Conservation (phyloP, 2,797 vertebrate genomes). For the Poecilia wingei region DNA sequence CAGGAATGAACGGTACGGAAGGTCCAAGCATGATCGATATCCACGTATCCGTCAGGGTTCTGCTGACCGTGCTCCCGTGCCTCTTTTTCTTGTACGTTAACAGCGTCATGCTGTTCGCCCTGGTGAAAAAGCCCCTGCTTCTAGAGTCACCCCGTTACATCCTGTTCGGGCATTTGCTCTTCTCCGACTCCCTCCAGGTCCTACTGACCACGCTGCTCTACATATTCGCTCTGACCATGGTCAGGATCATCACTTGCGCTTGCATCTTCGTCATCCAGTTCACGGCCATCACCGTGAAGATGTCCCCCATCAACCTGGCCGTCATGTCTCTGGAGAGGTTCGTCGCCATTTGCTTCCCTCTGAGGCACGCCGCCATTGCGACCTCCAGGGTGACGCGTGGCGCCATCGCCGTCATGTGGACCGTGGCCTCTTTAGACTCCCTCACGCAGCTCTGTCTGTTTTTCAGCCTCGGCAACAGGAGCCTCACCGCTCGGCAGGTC, state of each 20-base stretch:
- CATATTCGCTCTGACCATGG: conserved; percentile 41
- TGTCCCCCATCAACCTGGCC: conserved; percentile 64
- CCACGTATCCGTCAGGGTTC: conserved; percentile 14
- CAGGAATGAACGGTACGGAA: conserved; percentile 44
- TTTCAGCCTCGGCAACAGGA: conserved; percentile 10
- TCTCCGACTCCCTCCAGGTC: conserved; percentile 67
- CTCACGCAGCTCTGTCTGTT: conserved; percentile 35
- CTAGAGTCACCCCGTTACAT: conserved; percentile 67
- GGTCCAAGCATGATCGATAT: background rate
- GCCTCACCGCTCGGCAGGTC: background rate
- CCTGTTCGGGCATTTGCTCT: conserved; percentile 74
- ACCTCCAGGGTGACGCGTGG: conserved; percentile 21
- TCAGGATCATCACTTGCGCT: conserved; percentile 36
- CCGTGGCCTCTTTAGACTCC: conserved; percentile 38
- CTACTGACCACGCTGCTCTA: conserved; percentile 44
- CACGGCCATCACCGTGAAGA: conserved; percentile 16
- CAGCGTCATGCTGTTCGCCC: conserved; percentile 62
- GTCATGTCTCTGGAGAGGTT: conserved; percentile 72
- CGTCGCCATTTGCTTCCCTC: conserved; percentile 67
- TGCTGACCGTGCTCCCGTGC: conserved; percentile 54
- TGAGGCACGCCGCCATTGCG: conserved; percentile 51
- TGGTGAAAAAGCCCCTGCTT: conserved; percentile 59
- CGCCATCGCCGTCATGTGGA: conserved; percentile 55
- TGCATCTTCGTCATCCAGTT: conserved; percentile 43
- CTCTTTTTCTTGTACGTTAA: conserved; percentile 69